Conservation (phyloP, 2,888 invertebrate species). For the Apomyelois bistriatella region DNA sequence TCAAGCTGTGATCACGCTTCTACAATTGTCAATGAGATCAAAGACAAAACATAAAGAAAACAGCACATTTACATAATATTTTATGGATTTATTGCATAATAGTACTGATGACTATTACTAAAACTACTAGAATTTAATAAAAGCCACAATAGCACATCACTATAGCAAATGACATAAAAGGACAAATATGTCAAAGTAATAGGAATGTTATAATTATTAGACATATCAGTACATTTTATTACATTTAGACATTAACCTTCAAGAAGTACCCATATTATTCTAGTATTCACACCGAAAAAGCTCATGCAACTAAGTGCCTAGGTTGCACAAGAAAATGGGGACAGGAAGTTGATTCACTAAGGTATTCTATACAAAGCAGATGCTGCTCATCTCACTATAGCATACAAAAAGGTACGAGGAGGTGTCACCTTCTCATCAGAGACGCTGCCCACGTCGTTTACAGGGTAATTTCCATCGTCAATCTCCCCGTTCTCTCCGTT, state of each 20-base stretch:
- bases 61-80: too few relatives aligned
- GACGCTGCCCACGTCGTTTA: conserved; percentile 72
- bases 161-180: conserved; percentile 1
- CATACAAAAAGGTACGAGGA: conserved; percentile 43
- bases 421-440: conserved; percentile 74
- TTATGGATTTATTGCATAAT: too few relatives aligned
- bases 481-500: conserved; percentile 76
- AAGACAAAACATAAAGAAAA: too few relatives aligned
- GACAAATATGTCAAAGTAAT: conserved; percentile 9
- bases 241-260: not conserved
- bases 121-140: too few relatives aligned
- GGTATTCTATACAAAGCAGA: conserved; percentile 44
- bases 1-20: too few relatives aligned
- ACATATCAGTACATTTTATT: not conserved
- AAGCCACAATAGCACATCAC: not conserved
- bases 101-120: too few relatives aligned
- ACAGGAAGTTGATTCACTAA: conserved; percentile 55
- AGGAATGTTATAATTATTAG: not conserved
- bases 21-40: too few relatives aligned
- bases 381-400: conserved; percentile 39
- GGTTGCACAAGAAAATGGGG: conserved; percentile 43
- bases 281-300: conserved; percentile 30
- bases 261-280: not conserved
- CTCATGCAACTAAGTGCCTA: conserved; percentile 61
- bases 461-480: conserved; percentile 69